phyloP scores from a whole-genome alignment of 92 coral and sea anemone genomes.

The Palythoa caribaeorum region DNA sequence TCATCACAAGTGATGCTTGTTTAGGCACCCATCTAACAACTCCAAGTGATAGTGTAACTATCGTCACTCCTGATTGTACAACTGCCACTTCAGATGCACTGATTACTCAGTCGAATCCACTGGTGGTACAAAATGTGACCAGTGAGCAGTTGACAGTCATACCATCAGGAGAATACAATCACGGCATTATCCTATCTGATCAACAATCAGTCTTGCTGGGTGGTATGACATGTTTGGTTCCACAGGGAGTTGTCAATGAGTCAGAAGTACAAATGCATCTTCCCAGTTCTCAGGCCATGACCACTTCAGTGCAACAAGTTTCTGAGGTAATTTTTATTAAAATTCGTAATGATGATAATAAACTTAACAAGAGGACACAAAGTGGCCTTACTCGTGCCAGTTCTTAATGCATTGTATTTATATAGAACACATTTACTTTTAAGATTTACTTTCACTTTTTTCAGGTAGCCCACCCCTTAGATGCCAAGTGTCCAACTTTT shows the following conservation, averaged over 20 bases:
- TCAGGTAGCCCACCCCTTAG: too few species aligned
- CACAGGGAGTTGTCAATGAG: constrained; percentile 69
- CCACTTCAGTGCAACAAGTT: constrained; percentile 7
- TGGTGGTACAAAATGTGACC: constrained; percentile 9
- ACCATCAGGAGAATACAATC: constrained; percentile 74
- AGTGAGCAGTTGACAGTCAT: constrained; percentile 71
- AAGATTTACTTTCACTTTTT: too few species aligned
- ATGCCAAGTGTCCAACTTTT: too few species aligned
- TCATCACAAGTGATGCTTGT: constrained; percentile 9
- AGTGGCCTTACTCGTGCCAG: too few species aligned
- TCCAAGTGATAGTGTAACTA: constrained; percentile 30
- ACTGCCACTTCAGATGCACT: constrained; percentile 75
- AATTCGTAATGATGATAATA: background rate
- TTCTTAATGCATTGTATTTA: too few species aligned
- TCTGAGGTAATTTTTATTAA: constrained; percentile 9
- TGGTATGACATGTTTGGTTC: constrained; percentile 70
- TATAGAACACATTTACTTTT: too few species aligned
- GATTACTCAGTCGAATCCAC: constrained; percentile 23
- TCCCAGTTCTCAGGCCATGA: constrained; percentile 44
- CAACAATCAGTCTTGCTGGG: constrained; percentile 79
- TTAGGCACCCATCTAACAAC: constrained; percentile 30
- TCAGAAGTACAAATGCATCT: constrained; percentile 76
- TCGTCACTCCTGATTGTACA: constrained; percentile 25
- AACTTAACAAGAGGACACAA: too few species aligned
- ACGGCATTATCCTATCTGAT: constrained; percentile 73